phyloP scores from a whole-genome alignment of 2,797 vertebrate genomes.

The Epinephelus coioides region DNA sequence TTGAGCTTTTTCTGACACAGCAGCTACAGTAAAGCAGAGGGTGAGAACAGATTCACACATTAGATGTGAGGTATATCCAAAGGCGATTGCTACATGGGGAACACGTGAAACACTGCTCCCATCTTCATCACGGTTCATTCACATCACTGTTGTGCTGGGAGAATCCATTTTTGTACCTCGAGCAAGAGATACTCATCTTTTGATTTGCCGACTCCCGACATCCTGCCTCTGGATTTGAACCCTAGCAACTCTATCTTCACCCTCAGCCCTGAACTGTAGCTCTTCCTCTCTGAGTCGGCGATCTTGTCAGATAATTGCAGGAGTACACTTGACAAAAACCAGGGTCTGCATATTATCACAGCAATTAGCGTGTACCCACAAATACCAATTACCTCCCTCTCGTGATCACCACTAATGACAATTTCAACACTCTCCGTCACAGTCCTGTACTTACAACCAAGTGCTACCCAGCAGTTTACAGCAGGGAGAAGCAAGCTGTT shows the following conservation, averaged over 20 bases:
- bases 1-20: neutral
- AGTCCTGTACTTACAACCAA: constrained; percentile 32
- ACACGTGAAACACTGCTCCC: constrained; percentile 38
- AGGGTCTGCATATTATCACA: constrained; percentile 53
- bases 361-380: constrained; percentile 63
- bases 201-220: constrained; percentile 59
- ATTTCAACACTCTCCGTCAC: constrained; percentile 35
- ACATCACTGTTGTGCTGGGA: constrained; percentile 28
- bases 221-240: constrained; percentile 50
- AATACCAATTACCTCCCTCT: constrained; percentile 64
- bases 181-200: constrained; percentile 56
- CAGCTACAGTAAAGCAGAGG: neutral
- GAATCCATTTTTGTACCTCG: constrained; percentile 30
- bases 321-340: constrained; percentile 30
- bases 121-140: constrained; percentile 23
- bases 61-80: constrained; percentile 21
- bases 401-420: constrained; percentile 50
- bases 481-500: constrained; percentile 32
- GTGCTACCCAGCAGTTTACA: constrained; percentile 28
- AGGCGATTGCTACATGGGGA: neutral
- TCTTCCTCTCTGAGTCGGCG: constrained; percentile 19
- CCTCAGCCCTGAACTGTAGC: constrained; percentile 31
- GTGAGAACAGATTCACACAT: constrained; percentile 8
- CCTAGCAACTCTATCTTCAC: constrained; percentile 35
- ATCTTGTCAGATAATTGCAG: constrained; percentile 68